Conservation (phyloP, 2,797 vertebrate genomes). For the Rhynchonycteris naso region DNA sequence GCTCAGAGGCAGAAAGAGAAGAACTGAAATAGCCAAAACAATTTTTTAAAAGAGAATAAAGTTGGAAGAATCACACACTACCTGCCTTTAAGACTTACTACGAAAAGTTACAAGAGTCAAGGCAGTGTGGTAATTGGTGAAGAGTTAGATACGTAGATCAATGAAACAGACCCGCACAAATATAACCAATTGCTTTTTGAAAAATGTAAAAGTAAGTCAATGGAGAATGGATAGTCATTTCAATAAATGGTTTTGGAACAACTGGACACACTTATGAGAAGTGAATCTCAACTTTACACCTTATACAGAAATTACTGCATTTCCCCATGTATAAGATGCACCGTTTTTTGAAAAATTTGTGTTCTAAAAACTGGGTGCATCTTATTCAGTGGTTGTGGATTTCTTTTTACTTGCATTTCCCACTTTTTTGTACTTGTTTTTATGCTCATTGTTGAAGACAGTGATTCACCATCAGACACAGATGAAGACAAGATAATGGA, state of each 20-base stretch:
- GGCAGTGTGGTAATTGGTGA: background rate
- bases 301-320: background rate
- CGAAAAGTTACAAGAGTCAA: background rate
- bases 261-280: background rate
- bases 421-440: too few species aligned
- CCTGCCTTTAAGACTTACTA: background rate
- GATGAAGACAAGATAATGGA: too few species aligned
- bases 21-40: background rate
- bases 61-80: background rate
- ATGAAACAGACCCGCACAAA: background rate
- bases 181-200: background rate
- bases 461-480: too few species aligned
- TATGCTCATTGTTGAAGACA: too few species aligned
- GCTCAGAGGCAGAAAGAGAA: too few species aligned
- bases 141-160: background rate
- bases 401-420: too few species aligned
- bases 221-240: background rate
- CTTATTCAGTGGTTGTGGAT: too few species aligned
- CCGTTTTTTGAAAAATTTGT: too few species aligned
- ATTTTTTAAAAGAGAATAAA: constrained; percentile 8
- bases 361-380: too few species aligned
- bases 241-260: constrained; percentile 8
- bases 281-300: background rate
- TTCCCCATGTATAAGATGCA: too few species aligned
- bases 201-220: constrained; percentile 9